A percentile compares a stretch with the other conserved stretches of the same genome.
Conservation (phyloP, 2,888 invertebrate genomes). For the Dasysyrphus tricinctus region DNA sequence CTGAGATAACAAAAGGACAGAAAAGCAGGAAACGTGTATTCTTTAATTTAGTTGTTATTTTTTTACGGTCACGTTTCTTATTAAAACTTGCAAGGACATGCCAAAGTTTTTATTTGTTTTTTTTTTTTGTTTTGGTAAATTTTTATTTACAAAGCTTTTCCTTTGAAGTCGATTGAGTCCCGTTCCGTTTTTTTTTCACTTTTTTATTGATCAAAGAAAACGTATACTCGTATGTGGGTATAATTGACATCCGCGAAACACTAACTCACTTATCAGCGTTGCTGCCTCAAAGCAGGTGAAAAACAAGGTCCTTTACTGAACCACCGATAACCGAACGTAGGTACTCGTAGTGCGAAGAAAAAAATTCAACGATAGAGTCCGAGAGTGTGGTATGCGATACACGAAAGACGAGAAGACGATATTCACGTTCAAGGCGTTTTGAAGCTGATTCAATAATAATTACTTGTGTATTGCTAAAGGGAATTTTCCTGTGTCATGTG, state of each 20-base stretch:
- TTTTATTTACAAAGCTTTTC: constrained; percentile 28
- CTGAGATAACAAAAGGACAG: background rate
- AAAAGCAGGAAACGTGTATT: constrained; percentile 42
- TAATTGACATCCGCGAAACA: constrained; percentile 47
- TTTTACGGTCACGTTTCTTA: constrained; percentile 17
- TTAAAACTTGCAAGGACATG: constrained; percentile 28
- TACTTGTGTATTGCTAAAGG: constrained; percentile 74
- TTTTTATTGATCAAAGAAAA: constrained; percentile 59
- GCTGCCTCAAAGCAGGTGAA: constrained; percentile 9
- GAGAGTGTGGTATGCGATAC: constrained; percentile 56
- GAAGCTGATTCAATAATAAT: constrained; percentile 75
- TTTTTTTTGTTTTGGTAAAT: background rate
- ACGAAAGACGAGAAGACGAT: constrained; percentile 24
- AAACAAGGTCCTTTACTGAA: constrained; percentile 48
- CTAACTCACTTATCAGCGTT: constrained; percentile 21
- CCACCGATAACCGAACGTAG: constrained; percentile 18
- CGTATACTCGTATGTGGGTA: background rate
- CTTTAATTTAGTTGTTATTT: constrained; percentile 42
- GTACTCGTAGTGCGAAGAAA: constrained; percentile 1
- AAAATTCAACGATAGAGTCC: constrained; percentile 49
- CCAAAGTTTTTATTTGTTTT: background rate
- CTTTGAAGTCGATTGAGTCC: background rate
- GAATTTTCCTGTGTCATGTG: constrained; percentile 61
- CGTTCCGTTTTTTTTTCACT: background rate
- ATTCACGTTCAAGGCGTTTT: constrained; percentile 74